Evolutionary conservation across 2,888 invertebrate species (phyloP).

Genomic region (Phyllotreta cruciferae): DNA sequence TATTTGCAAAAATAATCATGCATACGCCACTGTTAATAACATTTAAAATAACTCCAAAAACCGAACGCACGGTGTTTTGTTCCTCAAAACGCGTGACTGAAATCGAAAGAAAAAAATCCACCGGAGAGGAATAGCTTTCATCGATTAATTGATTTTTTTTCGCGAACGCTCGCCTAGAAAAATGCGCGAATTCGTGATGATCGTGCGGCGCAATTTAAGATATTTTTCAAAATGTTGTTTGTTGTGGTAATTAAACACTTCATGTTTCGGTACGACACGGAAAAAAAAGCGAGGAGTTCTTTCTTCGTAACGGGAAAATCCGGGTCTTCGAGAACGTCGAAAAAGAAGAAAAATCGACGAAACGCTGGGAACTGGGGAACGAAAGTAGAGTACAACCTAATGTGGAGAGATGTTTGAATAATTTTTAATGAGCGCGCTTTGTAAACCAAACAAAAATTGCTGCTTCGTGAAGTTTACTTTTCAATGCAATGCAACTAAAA

Average conservation of each 20-base stretch:
- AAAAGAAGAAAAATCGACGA: slow-evolving; percentile 13
- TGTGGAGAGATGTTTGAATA: slow-evolving; percentile 16
- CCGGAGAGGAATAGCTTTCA: slow-evolving; percentile 32
- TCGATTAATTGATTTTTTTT: slow-evolving; percentile 37
- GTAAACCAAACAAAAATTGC: slow-evolving; percentile 4
- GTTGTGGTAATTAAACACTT: slow-evolving; percentile 30
- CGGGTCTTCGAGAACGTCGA: slow-evolving; percentile 11
- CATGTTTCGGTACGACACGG: slow-evolving; percentile 12
- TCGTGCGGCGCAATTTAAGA: slow-evolving; percentile 34
- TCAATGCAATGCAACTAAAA: not conserved
- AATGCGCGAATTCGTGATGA: slow-evolving; percentile 33
- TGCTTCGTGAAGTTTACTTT: slow-evolving; percentile 16
- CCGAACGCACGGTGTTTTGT: slow-evolving; percentile 25
- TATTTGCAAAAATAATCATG: too few relatives aligned
- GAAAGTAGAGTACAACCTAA: slow-evolving; percentile 16
- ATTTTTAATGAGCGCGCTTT: slow-evolving; percentile 1
- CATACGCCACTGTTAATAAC: slow-evolving; percentile 4
- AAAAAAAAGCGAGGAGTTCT: slow-evolving; percentile 18
- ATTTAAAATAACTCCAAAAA: slow-evolving; percentile 19
- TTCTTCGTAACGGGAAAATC: slow-evolving; percentile 20
- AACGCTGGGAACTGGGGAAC: slow-evolving; percentile 16
- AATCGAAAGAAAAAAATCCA: slow-evolving; percentile 26
- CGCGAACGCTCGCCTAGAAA: slow-evolving; percentile 26
- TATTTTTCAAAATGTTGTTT: slow-evolving; percentile 31
- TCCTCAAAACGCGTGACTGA: slow-evolving; percentile 27